A percentile compares a stretch with the other conserved stretches of the same genome.
Evolutionary conservation across 2,113 vertebrate species (phyloP).

Genomic region (Grammomys dolichurus): DNA sequence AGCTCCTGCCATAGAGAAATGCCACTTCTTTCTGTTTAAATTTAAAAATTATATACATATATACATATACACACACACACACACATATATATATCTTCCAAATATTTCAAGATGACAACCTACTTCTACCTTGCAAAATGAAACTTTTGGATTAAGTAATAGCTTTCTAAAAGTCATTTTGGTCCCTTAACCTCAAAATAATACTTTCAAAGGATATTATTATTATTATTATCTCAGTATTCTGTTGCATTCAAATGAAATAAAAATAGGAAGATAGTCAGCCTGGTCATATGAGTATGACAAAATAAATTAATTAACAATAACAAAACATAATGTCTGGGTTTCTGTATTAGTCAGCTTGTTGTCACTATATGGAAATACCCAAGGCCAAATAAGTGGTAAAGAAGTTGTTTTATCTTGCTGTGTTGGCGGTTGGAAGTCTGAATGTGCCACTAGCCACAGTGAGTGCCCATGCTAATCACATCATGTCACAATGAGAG

Average conservation of each 20-base stretch:
- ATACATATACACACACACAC: background rate
- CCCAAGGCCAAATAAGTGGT: background rate
- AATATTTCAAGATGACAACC: conserved; percentile 70
- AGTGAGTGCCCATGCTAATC: background rate
- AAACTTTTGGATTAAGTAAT: background rate
- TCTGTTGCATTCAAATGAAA: background rate
- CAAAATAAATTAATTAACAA: conserved; percentile 3
- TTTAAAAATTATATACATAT: background rate
- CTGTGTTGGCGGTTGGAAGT: background rate
- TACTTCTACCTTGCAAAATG: conserved; percentile 60
- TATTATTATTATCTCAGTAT: background rate
- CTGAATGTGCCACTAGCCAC: background rate
- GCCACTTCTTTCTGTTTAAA: conserved; percentile 44
- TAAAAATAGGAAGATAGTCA: background rate
- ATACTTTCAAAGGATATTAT: background rate
- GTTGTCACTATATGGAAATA: background rate
- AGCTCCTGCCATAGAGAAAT: conserved; percentile 53
- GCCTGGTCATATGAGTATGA: background rate
- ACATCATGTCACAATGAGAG: no score
- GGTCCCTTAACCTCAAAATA: conserved; percentile 71
- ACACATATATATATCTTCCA: background rate
- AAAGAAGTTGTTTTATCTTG: background rate
- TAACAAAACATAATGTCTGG: background rate
- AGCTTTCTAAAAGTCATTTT: conserved; percentile 57
- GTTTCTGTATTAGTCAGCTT: background rate